Evolutionary conservation across 1,140 invertebrate species (phyloP).

Genomic region (Sitophilus oryzae): DNA sequence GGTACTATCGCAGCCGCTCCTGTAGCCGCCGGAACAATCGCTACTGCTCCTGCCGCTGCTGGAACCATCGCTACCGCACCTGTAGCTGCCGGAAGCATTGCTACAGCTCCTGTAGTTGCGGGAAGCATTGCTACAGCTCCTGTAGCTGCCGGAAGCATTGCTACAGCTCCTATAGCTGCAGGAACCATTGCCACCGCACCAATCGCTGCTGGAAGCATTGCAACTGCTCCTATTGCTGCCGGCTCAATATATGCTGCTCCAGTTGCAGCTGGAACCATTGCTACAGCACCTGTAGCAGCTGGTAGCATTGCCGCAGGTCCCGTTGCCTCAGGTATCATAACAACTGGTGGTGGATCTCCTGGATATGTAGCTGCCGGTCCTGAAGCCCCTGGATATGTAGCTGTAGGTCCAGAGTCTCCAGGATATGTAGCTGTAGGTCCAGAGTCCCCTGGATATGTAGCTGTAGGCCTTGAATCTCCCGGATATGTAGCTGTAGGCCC

Average conservation of each 20-base stretch:
- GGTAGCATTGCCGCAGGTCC: background rate
- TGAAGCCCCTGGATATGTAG: background rate
- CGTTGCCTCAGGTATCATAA: background rate
- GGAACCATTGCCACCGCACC: constrained; percentile 8
- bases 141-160: background rate
- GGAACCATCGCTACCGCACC: background rate
- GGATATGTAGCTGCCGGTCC: background rate
- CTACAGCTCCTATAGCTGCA: constrained; percentile 7
- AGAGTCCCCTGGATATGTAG: background rate
- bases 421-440: background rate
- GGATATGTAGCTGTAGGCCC: constrained; percentile 1
- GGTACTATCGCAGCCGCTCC: background rate
- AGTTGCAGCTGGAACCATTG: constrained; percentile 6
- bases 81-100: background rate
- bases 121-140: background rate
- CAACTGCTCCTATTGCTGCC: constrained; percentile 4
- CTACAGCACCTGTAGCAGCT: background rate
- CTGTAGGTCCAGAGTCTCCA: background rate
- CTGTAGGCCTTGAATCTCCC: background rate
- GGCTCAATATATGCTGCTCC: constrained; percentile 8
- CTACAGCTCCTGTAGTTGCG: background rate
- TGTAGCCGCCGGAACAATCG: background rate
- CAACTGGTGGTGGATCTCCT: background rate
- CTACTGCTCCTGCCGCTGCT: background rate
- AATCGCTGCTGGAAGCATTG: constrained; percentile 1